Evolutionary conservation across 2,797 vertebrate species (phyloP), one percentile per base, ranked within the genome.

Genomic region (Triplophysa yarkandensis): DNA sequence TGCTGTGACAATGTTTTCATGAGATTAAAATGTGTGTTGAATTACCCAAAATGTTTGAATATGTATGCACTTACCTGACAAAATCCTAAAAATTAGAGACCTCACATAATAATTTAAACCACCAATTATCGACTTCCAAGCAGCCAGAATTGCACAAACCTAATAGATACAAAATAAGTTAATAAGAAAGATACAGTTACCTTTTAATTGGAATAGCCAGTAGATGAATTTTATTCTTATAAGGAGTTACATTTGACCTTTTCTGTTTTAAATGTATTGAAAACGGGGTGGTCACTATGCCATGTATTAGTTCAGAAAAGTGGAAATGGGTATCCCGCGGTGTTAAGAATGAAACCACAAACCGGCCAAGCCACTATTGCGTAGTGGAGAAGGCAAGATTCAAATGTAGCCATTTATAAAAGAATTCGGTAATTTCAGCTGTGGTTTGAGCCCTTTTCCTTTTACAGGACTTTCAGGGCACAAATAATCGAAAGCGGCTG

Each of bases 401-500:
- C 34, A 63, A 75, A 81, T 83, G 62, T 68, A 78, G 83, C 77
- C 86, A 84, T 88, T 91, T 89, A 88, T 88, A 85, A 89, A 91
- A 87, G 86, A 91, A 91, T 91, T 91, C 85, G 85, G 85, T 90
- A 72, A 88, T 89, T 92, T 91, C 84, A 90, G 86, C 88, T 88
- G 90, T 84, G 90, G 91, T 91, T 92, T 91, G 85, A 88, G 85
- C 87, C 86, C 89, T 85, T 86, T 83, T 87, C 83, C 82, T 81
- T 84, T 85, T 78, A 90, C 87, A 86, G 88, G 87, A 86, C 88
- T 90, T 89, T 90, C 88, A 88, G 89, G 88, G 90, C 87, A 87
- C 82, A 86, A 85, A 88, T 90, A 90, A 93, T 92, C 87, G 82
- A 89, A 92, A 92, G 87, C 89, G 88, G 86, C 89, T 91, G 90